Percentiles rank a stretch among this genome's conserved stretches.
These are phyloP conservation scores for Sialis lutaria DNA, from an alignment of 2,888 invertebrate genomes.

Conservation along the genomic window DNA sequence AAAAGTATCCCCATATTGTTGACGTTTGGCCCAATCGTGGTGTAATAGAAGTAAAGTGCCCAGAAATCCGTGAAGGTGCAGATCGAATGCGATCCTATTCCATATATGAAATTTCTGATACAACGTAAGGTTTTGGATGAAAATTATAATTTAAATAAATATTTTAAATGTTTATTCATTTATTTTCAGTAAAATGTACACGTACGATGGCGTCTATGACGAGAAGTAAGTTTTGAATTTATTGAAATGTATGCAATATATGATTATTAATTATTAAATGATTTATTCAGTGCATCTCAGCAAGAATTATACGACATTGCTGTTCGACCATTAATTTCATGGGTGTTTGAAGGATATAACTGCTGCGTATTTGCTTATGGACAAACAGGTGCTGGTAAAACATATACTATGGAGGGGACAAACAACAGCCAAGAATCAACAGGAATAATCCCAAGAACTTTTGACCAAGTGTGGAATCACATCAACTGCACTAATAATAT, in stretches of 20 bases:
- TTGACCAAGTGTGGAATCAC: conserved; percentile 93
- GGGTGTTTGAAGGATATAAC: conserved; percentile 94
- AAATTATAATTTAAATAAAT: too few relatives aligned
- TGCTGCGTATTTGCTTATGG: conserved; percentile 99
- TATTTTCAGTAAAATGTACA: conserved; percentile 56
- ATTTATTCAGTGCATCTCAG: conserved; percentile 53
- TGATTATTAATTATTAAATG: too few relatives aligned
- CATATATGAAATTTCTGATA: too few relatives aligned
- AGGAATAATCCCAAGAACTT: conserved; percentile 90
- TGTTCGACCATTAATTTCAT: conserved; percentile 84
- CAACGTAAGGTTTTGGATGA: too few relatives aligned
- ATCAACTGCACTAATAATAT: conserved; percentile 80
- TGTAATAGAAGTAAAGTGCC: conserved; percentile 78
- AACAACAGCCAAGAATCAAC: conserved; percentile 42
- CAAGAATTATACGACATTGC: conserved; percentile 91
- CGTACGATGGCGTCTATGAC: conserved; percentile 96
- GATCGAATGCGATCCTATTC: conserved; percentile 37
- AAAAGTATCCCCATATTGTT: conserved; percentile 63
- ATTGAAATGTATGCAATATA: too few relatives aligned
- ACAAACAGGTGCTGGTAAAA: conserved; percentile 92
- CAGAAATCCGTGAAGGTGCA: conserved; percentile 44
- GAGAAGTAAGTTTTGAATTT: conserved; percentile 34
- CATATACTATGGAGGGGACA: conserved; percentile 58
- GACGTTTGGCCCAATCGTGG: conserved; percentile 74
- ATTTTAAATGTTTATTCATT: too few relatives aligned